phyloP scores from a whole-genome alignment of 2,113 vertebrate genomes.

The Pterocles gutturalis region DNA sequence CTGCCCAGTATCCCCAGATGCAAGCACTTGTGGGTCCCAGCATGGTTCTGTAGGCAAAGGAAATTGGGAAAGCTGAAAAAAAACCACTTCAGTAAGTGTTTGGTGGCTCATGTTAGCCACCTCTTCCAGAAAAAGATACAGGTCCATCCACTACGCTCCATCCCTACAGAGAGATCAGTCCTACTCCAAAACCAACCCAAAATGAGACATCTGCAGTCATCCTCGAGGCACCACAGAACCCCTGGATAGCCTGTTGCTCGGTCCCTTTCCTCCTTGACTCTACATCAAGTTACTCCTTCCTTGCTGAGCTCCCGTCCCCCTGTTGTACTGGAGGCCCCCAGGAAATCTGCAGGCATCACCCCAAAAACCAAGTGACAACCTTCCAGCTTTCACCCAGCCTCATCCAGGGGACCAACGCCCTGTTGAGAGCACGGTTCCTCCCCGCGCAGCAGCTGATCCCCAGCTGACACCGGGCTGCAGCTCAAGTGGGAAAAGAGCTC shows the following conservation, averaged over 20 bases:
- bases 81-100: background rate
- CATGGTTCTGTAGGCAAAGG: background rate
- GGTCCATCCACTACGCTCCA: background rate
- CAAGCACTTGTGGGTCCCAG: background rate
- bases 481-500: constrained; percentile 9
- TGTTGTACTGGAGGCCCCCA: accelerated
- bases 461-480: background rate
- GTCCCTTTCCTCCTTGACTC: background rate
- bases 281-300: background rate
- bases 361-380: background rate
- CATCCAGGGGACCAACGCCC: background rate
- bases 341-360: background rate
- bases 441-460: background rate
- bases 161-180: background rate
- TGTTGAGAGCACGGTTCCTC: accelerated
- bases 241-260: background rate
- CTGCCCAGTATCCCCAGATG: background rate
- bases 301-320: background rate
- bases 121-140: background rate
- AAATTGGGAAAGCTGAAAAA: background rate
- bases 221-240: background rate
- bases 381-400: background rate
- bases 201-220: accelerated
- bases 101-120: background rate
- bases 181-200: background rate